Evolutionary conservation across 2,113 vertebrate species (phyloP).

Genomic region (Aptenodytes patagonicus): DNA sequence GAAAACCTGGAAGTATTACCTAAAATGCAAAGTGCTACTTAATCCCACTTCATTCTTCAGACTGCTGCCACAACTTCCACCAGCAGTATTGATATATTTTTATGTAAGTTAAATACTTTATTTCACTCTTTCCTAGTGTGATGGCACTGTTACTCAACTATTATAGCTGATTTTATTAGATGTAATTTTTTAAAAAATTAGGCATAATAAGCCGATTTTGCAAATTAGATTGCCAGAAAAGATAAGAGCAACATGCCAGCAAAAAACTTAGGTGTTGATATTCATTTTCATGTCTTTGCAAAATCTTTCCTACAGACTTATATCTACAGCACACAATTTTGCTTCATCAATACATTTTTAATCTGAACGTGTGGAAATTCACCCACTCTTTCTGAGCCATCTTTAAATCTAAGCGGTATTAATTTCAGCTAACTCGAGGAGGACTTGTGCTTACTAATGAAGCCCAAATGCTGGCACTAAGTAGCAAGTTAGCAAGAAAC

Average conservation of each 20-base stretch:
- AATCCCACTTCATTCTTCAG: background rate
- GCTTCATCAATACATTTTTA: conserved; percentile 1
- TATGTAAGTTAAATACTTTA: background rate
- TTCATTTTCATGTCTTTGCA: background rate
- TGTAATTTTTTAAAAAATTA: background rate
- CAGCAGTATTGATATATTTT: background rate
- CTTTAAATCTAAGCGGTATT: background rate
- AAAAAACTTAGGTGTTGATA: background rate
- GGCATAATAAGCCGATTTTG: background rate
- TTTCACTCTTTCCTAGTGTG: background rate
- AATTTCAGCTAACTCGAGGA: conserved; percentile 32
- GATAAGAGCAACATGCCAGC: background rate
- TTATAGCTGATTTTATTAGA: background rate
- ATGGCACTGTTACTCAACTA: background rate
- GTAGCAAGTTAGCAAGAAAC: conserved; percentile 54
- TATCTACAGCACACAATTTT: background rate
- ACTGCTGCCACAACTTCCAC: background rate
- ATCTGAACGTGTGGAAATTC: background rate
- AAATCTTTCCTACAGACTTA: background rate
- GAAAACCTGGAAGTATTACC: background rate
- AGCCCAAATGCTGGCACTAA: conserved; percentile 9
- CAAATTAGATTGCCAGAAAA: background rate
- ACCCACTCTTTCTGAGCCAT: conserved; percentile 29
- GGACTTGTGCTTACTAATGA: conserved; percentile 43
- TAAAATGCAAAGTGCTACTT: background rate